These are phyloP conservation scores for Mactra quadrangularis DNA, from an alignment of 1,140 invertebrate genomes.

Conservation along the genomic window DNA sequence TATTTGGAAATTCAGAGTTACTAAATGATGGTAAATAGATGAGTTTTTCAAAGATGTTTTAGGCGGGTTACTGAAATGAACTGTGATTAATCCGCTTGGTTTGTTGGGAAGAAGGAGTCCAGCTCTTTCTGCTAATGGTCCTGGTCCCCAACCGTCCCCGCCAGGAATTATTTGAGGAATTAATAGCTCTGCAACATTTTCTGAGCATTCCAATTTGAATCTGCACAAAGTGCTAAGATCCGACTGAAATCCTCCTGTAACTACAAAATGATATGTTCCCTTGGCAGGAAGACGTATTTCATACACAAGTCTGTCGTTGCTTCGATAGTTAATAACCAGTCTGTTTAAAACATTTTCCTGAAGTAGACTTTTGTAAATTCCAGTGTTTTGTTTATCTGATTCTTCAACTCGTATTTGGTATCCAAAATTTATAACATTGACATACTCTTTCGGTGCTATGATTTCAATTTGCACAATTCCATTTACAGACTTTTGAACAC, in stretches of 20 bases:
- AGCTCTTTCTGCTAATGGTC: slow-evolving; percentile 20
- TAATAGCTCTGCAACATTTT: slow-evolving; percentile 15
- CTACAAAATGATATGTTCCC: slow-evolving; percentile 26
- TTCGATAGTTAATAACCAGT: slow-evolving; percentile 43
- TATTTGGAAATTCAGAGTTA: slow-evolving; percentile 47
- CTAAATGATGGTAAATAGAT: slow-evolving; percentile 14
- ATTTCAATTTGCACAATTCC: slow-evolving; percentile 36
- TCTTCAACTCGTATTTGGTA: background rate
- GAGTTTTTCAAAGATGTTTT: background rate
- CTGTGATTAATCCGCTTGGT: slow-evolving; percentile 32
- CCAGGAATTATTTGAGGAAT: slow-evolving; percentile 18
- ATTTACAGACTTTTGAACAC: slow-evolving; percentile 32
- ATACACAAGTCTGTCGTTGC: slow-evolving; percentile 50
- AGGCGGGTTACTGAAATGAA: background rate
- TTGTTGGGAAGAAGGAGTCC: slow-evolving; percentile 38
- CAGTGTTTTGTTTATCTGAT: background rate
- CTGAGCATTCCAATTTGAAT: slow-evolving; percentile 30
- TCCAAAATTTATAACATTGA: slow-evolving; percentile 30
- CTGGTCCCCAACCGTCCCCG: slow-evolving; percentile 36
- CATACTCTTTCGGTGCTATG: slow-evolving; percentile 29
- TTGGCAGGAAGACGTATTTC: slow-evolving; percentile 27
- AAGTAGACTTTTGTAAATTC: background rate
- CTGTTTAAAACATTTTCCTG: background rate
- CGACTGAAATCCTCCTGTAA: slow-evolving; percentile 38
- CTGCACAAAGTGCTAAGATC: slow-evolving; percentile 41